These are phyloP conservation scores for Resseliella maxima DNA, from an alignment of 2,888 invertebrate genomes.

Conservation along the genomic window DNA sequence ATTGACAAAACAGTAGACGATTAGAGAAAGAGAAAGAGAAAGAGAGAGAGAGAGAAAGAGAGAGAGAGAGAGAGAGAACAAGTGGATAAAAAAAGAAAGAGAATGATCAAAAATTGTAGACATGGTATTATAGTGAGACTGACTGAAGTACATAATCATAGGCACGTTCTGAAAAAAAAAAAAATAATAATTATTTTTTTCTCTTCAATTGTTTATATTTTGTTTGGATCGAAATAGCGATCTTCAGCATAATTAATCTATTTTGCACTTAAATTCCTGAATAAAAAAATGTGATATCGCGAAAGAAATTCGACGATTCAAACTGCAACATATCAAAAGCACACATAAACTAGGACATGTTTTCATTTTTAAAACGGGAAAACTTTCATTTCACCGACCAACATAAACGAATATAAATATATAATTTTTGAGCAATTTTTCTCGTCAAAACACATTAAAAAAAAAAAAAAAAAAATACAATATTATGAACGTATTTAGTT, in stretches of 20 bases:
- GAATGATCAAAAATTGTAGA: no score
- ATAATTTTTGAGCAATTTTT: background rate
- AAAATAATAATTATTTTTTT: no score
- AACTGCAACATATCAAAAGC: no score
- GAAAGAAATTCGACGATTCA: background rate
- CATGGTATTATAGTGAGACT: background rate
- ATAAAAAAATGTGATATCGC: background rate
- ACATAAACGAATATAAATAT: background rate
- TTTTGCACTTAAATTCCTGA: no score
- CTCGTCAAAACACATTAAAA: background rate
- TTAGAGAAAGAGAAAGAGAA: background rate
- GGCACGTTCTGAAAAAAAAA: background rate
- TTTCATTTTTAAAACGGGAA: no score
- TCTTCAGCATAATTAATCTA: no score
- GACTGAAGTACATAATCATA: slow-evolving; percentile 24
- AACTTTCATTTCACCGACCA: background rate
- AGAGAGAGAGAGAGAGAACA: no score
- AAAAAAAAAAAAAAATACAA: background rate
- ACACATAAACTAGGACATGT: no score
- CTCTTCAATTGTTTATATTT: no score
- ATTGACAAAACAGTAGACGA: background rate
- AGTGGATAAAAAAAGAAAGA: no score
- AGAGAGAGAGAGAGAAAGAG: background rate
- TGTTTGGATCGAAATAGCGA: no score
- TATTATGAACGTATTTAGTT: background rate